phyloP scores from a whole-genome alignment of 2,888 invertebrate genomes.

The Coleophora flavipennella region DNA sequence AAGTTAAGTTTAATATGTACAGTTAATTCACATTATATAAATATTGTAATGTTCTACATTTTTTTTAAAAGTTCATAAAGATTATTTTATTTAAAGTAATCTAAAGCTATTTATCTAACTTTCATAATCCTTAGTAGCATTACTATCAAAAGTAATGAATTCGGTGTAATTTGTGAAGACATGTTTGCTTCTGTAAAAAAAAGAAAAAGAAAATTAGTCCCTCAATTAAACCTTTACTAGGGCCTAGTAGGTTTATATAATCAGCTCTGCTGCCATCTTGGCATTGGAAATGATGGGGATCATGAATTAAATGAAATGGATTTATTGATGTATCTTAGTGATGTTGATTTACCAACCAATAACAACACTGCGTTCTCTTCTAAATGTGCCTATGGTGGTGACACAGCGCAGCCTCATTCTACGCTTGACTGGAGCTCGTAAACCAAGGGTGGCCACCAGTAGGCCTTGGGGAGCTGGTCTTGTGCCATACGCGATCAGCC shows the following conservation, averaged over 20 bases:
- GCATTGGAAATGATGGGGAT: too few relatives aligned
- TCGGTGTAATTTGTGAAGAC: background rate
- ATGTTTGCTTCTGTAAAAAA: conserved; percentile 45
- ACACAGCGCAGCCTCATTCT: conserved; percentile 56
- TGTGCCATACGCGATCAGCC: conserved; percentile 45
- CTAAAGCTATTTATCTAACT: background rate
- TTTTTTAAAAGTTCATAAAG: too few relatives aligned
- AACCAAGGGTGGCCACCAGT: conserved; percentile 47
- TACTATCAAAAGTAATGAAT: background rate
- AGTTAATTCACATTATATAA: too few relatives aligned
- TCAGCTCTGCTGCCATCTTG: too few relatives aligned
- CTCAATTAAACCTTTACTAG: too few relatives aligned
- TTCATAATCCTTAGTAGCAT: background rate
- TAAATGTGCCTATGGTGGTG: conserved; percentile 49
- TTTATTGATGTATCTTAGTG: too few relatives aligned
- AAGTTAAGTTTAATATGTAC: too few relatives aligned
- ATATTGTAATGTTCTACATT: too few relatives aligned
- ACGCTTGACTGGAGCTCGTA: conserved; percentile 42
- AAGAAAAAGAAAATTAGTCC: too few relatives aligned
- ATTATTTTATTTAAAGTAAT: too few relatives aligned
- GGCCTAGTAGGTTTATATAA: too few relatives aligned
- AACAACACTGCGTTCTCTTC: conserved; percentile 47
- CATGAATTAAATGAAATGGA: too few relatives aligned
- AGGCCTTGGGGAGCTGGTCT: conserved; percentile 48
- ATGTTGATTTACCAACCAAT: conserved; percentile 32